These are phyloP conservation scores for Vultur gryphus DNA, from an alignment of 2,797 vertebrate species.

Conservation along the genomic window DNA sequence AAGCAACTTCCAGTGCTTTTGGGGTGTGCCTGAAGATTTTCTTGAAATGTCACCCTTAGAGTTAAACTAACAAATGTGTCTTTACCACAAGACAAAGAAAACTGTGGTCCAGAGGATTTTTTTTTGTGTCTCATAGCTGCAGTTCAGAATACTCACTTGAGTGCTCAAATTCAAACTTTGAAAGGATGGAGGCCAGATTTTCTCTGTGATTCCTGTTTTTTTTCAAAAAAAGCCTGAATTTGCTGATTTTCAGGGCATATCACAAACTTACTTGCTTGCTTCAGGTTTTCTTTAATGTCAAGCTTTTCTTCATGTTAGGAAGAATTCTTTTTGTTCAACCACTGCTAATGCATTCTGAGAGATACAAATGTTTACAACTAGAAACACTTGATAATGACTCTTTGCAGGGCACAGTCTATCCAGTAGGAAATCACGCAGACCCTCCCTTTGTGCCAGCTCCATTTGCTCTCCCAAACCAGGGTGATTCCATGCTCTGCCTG, in stretches of 20 bases:
- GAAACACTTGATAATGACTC: neutral
- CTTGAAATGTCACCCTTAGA: neutral
- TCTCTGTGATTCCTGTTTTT: neutral
- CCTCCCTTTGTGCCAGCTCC: constrained; percentile 75
- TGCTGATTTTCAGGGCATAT: neutral
- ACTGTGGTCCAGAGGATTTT: neutral
- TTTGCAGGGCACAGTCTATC: constrained; percentile 64
- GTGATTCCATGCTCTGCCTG: constrained; percentile 80
- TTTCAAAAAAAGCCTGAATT: neutral
- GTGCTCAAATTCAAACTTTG: neutral
- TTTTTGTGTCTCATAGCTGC: neutral
- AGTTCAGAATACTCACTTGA: neutral
- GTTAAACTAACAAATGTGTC: neutral
- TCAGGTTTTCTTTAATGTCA: neutral
- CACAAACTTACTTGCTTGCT: neutral
- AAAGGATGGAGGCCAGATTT: neutral
- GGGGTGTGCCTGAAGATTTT: neutral
- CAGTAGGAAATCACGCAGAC: constrained; percentile 28
- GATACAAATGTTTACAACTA: neutral
- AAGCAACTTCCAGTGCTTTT: neutral
- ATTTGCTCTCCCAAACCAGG: constrained; percentile 71
- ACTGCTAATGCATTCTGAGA: neutral
- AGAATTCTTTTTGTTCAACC: neutral
- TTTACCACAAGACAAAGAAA: neutral
- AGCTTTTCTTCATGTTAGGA: neutral